Evolutionary conservation across 2,113 vertebrate species (phyloP), one percentile per base, ranked within the genome.

Genomic region (Pungitius pungitius): DNA sequence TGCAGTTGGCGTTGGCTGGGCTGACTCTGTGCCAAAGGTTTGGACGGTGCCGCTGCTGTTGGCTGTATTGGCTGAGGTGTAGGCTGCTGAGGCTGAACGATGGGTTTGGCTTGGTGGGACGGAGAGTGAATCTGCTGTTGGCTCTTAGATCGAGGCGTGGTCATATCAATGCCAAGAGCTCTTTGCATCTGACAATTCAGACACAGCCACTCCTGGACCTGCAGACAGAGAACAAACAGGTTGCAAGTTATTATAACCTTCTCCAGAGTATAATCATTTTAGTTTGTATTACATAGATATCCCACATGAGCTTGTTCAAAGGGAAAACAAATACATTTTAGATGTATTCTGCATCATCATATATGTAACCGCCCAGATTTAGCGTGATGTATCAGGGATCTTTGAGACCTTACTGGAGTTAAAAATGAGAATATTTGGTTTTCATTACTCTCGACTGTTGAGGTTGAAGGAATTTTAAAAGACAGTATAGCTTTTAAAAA

Each of bases 121-220:
- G 96, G 96, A 35, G 95, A 96, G 83, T 96, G 94, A 76, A 97
- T 94, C 89, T 98, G 97, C 90, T 98, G 97, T 92, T 98, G 97
- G 92, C 97, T 98, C 90, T 97, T 98, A 81, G 97, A 98, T 66
- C 96, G 95, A 79, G 97, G 95, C 1, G 97, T 96, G 0, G 96
- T 98, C 97, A 99, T 98, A 91, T 99, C 97, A 94, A 99, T 99
- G 74, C 98, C 98, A 87, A 99, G 92, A 13, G 98, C 97, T 84
- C 98, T 94, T 91, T 98, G 97, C 97, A 99, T 99, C 94, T 99
- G 97, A 92, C 98, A 99, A 88, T 99, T 99, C 83, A 99, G 94
- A 92, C 98, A 99, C 67, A 99, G 90, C 98, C 97, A 99, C 90
- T 99, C 98, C 82, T 99, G 95, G 80, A 99, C 96, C 98, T 99